Evolutionary conservation across 2,113 vertebrate species (phyloP), one percentile per base, ranked within the genome.

Genomic region (Tauraco erythrolophus): DNA sequence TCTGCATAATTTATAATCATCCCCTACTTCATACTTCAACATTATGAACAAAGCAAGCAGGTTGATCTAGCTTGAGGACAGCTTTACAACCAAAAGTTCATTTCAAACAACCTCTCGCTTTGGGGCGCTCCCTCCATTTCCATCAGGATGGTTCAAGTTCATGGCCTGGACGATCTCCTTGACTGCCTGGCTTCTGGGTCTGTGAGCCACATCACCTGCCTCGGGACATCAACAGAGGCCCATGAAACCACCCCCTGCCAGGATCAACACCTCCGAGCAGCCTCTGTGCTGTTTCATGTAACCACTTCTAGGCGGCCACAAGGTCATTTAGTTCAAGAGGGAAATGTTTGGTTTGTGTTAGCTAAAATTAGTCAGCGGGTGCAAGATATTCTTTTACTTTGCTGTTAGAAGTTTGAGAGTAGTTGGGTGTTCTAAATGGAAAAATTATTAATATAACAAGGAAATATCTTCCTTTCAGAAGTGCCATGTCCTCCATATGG

Each of bases 281-380:
- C 43, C 53, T 54, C 70, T 28, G 64, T 4, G 18, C 37, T 88
- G 37, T 28, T 96, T 91, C 87, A 28, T 43, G 64, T 72, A 74
- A 91, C 35, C 50, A 33, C 77, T 84, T 66, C 48, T 31, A 82
- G 39, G 76, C 6, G 2, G 72, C 58, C 80, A 43, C 86, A 97
- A 96, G 95, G 96, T 97, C 94, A 94, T 58, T 84, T 76, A 50
- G 28, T 88, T 85, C 74, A 93, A 79, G 57, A 89, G 50, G 50
- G 57, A 95, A 91, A 94, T 14, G 57, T 95, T 95, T 91, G 54
- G 80, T 88, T 96, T 87, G 66, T 4, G 30, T 80, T 85, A 70
- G 72, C 96, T 96, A 97, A 96, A 97, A 96, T 97, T 96, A 97
- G 94, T 82, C 0, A 0, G 30, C 0, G 27, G 84, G 74, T 89